A percentile compares a stretch with the other conserved stretches of the same genome.
phyloP scores from a whole-genome alignment of 2,797 vertebrate species.

The Karalla daura region DNA sequence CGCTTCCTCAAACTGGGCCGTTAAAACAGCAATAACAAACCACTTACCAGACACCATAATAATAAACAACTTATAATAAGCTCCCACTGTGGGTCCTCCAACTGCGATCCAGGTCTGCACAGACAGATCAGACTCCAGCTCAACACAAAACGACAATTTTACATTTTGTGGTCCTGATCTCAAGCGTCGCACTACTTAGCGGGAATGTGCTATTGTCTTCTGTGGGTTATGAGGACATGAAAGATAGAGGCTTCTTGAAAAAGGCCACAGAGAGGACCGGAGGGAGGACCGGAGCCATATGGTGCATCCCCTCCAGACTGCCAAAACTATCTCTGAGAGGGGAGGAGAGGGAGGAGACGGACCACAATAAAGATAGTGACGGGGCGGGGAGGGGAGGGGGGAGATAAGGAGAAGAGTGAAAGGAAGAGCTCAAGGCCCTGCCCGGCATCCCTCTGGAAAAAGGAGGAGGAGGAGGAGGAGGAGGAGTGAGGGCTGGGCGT shows the following conservation, averaged over 20 bases:
- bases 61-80: too few species aligned
- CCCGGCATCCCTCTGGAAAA: constrained; percentile 26
- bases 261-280: constrained; percentile 50
- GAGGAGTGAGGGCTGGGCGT: background rate
- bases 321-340: constrained; percentile 54
- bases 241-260: constrained; percentile 32
- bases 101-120: too few species aligned
- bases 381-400: constrained; percentile 31
- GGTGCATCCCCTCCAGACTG: constrained; percentile 52
- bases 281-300: constrained; percentile 65
- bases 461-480: too few species aligned
- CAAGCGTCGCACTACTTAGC: background rate
- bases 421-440: constrained; percentile 19
- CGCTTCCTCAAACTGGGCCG: too few species aligned
- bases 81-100: too few species aligned
- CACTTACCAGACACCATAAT: too few species aligned
- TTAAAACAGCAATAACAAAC: too few species aligned
- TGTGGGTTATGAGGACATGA: background rate
- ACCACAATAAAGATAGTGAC: constrained; percentile 38
- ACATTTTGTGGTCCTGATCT: background rate
- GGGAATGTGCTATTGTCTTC: background rate
- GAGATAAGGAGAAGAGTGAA: constrained; percentile 40
- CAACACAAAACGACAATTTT: background rate
- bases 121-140: background rate
- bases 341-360: constrained; percentile 24